These are phyloP conservation scores for Chloebia gouldiae DNA, from an alignment of 2,113 vertebrate species.

Conservation along the genomic window DNA sequence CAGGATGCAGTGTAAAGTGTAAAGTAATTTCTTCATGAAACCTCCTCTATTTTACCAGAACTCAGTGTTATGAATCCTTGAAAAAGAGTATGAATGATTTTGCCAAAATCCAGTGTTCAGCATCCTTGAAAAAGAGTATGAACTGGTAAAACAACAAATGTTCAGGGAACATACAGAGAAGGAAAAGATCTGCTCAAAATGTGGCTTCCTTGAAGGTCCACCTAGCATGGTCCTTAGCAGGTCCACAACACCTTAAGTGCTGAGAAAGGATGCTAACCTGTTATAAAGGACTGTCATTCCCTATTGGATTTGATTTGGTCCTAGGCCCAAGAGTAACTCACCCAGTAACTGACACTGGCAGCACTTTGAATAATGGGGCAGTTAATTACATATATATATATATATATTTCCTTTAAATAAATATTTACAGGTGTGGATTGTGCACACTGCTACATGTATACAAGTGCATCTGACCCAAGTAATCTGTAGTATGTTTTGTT, in stretches of 20 bases:
- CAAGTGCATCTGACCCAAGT: background rate
- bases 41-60: background rate
- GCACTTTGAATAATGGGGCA: background rate
- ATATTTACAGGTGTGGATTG: background rate
- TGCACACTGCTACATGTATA: background rate
- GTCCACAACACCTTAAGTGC: background rate
- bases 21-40: background rate
- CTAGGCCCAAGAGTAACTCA: background rate
- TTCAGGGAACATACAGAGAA: background rate
- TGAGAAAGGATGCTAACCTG: background rate
- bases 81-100: no score
- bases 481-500: background rate
- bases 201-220: background rate
- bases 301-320: background rate
- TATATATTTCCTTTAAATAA: background rate
- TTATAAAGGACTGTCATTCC: background rate
- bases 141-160: background rate
- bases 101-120: background rate
- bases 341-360: background rate
- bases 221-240: background rate
- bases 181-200: background rate
- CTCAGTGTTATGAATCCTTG: background rate
- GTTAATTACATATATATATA: background rate
- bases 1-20: background rate
- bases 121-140: background rate